Evolutionary conservation across 2,888 invertebrate species (phyloP).

Genomic region (Papilio demoleus): DNA sequence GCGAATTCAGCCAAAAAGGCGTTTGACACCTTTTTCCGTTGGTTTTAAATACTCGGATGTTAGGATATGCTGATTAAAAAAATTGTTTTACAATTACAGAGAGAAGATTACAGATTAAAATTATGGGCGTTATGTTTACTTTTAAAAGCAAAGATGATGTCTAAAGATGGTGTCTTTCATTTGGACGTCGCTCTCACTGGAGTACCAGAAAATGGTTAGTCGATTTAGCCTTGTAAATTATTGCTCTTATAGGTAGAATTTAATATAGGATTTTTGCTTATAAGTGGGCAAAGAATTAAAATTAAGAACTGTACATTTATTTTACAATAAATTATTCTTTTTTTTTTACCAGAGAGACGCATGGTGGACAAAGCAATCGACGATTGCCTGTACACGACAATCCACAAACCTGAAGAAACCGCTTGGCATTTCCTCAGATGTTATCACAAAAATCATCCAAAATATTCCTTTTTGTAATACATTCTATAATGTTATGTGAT

Average conservation of each 20-base stretch:
- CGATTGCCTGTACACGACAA: conserved; percentile 51
- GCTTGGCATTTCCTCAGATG: conserved; percentile 60
- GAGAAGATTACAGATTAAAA: conserved; percentile 46
- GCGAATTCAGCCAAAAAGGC: too few relatives aligned
- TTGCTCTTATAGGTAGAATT: too few relatives aligned
- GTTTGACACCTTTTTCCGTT: too few relatives aligned
- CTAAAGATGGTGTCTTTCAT: conserved; percentile 57
- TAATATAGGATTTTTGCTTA: too few relatives aligned
- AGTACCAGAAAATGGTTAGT: conserved; percentile 51
- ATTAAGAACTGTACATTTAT: too few relatives aligned
- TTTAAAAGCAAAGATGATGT: conserved; percentile 57
- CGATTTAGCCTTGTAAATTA: background rate
- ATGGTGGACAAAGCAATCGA: conserved; percentile 52
- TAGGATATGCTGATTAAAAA: too few relatives aligned
- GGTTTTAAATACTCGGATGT: too few relatives aligned
- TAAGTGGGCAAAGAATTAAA: too few relatives aligned
- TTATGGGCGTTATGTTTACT: conserved; percentile 61
- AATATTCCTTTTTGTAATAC: conserved; percentile 40
- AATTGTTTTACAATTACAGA: too few relatives aligned
- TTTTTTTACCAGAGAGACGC: conserved; percentile 48
- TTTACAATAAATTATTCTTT: background rate
- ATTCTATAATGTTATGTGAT: too few relatives aligned
- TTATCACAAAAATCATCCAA: conserved; percentile 44
- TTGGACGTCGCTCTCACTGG: conserved; percentile 55
- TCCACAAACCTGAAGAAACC: conserved; percentile 51